Evolutionary conservation across 2,113 vertebrate genomes (phyloP).

Genomic region (Cichladusa arquata): DNA sequence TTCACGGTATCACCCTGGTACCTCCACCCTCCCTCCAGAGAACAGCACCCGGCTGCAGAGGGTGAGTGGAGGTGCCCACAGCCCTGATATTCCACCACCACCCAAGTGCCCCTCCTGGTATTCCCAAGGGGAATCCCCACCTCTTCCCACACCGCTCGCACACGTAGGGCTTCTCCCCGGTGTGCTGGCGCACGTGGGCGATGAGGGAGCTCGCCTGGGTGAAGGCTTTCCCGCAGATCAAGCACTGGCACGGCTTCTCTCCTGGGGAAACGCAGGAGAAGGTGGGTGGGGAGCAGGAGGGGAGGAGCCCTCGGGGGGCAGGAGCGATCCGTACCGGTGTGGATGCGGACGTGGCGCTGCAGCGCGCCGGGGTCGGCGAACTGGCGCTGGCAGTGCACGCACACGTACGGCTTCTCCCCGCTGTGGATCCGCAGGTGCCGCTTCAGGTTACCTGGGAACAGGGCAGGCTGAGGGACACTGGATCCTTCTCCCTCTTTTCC

Average conservation of each 20-base stretch:
- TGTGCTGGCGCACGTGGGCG: constrained; percentile 96
- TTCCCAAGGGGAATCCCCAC: constrained; percentile 46
- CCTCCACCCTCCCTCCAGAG: background rate
- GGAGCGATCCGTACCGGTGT: constrained; percentile 78
- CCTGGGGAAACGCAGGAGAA: constrained; percentile 65
- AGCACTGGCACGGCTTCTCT: constrained; percentile 95
- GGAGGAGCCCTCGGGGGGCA: rapidly evolving
- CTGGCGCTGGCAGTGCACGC: constrained; percentile 91
- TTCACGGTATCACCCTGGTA: rapidly evolving
- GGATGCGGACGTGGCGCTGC: constrained; percentile 94
- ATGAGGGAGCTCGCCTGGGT: constrained; percentile 98
- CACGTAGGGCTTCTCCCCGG: constrained; percentile 96
- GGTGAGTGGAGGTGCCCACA: no score
- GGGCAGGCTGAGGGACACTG: rapidly evolving
- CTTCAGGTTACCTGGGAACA: constrained; percentile 88
- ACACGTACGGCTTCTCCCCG: constrained; percentile 93
- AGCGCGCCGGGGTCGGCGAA: constrained; percentile 92
- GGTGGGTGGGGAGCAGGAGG: rapidly evolving
- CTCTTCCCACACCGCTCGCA: constrained; percentile 98
- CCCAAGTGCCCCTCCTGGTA: rapidly evolving
- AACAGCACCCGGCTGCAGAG: rapidly evolving
- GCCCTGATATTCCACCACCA: background rate
- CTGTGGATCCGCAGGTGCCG: constrained; percentile 95
- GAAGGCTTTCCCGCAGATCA: constrained; percentile 94
- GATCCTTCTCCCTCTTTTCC: background rate